These are phyloP conservation scores for Illadopsis cleaveri DNA, from an alignment of 2,113 vertebrate species.

Conservation along the genomic window DNA sequence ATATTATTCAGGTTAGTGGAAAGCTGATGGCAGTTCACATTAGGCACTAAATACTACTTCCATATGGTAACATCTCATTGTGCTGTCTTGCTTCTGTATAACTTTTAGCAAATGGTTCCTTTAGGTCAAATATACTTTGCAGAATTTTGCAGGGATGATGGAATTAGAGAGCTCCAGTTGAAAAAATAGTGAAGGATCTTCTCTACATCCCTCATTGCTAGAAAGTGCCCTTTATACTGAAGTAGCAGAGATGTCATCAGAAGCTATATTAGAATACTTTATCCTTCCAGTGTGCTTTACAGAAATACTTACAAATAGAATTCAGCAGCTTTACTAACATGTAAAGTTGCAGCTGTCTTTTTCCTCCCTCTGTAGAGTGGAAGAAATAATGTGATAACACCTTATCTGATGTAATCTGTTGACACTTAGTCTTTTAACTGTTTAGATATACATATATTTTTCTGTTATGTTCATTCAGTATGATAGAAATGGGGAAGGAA, in stretches of 20 bases:
- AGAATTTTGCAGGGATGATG: neutral
- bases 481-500: neutral
- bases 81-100: neutral
- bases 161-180: neutral
- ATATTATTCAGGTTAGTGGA: neutral
- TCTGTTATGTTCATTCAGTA: neutral
- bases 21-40: neutral
- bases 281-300: neutral
- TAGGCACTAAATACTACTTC: neutral
- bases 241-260: neutral
- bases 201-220: neutral
- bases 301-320: neutral
- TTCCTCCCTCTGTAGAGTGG: neutral
- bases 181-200: neutral
- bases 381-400: neutral
- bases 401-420: neutral
- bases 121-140: neutral
- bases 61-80: neutral
- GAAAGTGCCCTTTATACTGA: neutral
- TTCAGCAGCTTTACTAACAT: neutral
- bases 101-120: neutral
- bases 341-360: neutral
- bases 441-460: neutral
- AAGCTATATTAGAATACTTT: neutral
- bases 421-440: neutral